Evolutionary conservation across 1,140 invertebrate genomes (phyloP).

Genomic region (Heliconius eleuchia): DNA sequence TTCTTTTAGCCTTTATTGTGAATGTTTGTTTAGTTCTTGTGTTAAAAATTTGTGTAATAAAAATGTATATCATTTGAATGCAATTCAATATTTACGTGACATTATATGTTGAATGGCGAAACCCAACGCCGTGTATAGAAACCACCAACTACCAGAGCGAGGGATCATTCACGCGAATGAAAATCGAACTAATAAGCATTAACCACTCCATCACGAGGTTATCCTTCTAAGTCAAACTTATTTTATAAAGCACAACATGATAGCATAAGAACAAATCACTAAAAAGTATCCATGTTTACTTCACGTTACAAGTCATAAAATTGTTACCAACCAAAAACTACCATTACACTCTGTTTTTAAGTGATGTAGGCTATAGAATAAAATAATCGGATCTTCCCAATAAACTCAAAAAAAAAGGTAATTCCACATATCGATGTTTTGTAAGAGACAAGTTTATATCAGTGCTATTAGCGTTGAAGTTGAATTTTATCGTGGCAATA

Average conservation of each 20-base stretch:
- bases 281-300: background rate
- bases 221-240: too few relatives aligned
- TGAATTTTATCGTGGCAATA: constrained; percentile 57
- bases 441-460: constrained; percentile 30
- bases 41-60: too few relatives aligned
- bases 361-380: background rate
- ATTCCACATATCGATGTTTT: constrained; percentile 23
- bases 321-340: background rate
- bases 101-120: too few relatives aligned
- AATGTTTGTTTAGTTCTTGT: background rate
- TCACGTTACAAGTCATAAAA: background rate
- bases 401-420: constrained; percentile 8
- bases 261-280: too few relatives aligned
- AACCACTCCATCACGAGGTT: too few relatives aligned
- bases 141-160: too few relatives aligned
- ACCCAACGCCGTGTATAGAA: too few relatives aligned
- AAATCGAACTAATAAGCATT: too few relatives aligned
- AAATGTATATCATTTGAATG: too few relatives aligned
- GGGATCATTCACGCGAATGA: too few relatives aligned
- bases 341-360: constrained; percentile 6
- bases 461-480: constrained; percentile 40
- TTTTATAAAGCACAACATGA: too few relatives aligned
- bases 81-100: too few relatives aligned
- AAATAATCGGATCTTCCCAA: background rate
- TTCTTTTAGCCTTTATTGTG: background rate